Evolutionary conservation across 2,113 vertebrate genomes (phyloP).

Genomic region (Alosa alosa): DNA sequence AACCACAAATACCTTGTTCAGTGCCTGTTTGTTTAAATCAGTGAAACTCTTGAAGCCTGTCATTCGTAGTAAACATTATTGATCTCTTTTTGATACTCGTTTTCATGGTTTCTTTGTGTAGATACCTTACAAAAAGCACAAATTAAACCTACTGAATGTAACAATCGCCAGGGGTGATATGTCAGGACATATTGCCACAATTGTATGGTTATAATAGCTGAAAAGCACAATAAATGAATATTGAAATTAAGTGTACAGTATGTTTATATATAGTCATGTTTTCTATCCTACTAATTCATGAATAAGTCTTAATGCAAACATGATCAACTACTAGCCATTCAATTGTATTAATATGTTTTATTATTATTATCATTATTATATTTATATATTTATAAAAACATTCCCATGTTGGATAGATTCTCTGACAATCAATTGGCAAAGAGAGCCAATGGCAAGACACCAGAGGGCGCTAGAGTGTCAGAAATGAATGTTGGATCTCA

Average conservation of each 20-base stretch:
- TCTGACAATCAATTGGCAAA: not conserved
- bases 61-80: not conserved
- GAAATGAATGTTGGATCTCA: not conserved
- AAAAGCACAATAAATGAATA: not conserved
- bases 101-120: not conserved
- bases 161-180: no score
- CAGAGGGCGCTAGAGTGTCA: not conserved
- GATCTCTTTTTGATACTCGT: not conserved
- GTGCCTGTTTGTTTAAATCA: not conserved
- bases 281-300: not conserved
- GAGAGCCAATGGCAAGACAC: not conserved
- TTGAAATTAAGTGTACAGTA: not conserved
- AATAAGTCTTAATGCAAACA: no score
- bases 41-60: not conserved
- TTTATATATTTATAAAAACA: not conserved
- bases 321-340: no score
- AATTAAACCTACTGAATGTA: not conserved
- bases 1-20: not conserved
- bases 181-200: not conserved
- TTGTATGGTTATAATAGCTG: not conserved
- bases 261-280: not conserved
- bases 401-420: not conserved
- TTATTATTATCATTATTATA: no score
- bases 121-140: not conserved
- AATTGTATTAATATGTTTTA: no score